Percentiles rank a stretch among this genome's conserved stretches.
Conservation (phyloP, 2,797 vertebrate genomes). For the Cygnus olor region DNA sequence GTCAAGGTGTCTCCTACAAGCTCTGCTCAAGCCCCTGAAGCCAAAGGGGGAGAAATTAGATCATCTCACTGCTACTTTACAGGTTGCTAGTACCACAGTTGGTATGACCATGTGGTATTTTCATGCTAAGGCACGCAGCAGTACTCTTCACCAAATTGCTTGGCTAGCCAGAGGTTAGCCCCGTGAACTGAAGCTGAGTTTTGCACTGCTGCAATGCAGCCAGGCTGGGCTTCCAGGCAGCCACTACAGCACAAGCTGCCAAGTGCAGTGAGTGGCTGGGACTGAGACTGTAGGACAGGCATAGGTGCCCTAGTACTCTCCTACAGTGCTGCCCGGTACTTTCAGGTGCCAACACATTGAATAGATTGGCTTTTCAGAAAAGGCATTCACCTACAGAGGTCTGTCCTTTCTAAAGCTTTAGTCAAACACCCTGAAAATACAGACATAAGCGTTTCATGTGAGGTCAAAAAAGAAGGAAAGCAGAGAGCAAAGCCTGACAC, state of each 20-base stretch:
- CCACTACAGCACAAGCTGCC: neutral
- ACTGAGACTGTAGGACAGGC: neutral
- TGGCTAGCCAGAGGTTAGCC: neutral
- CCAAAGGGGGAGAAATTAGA: neutral
- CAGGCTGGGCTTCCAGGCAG: neutral
- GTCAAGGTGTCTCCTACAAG: neutral
- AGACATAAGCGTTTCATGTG: neutral
- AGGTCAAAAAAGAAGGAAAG: neutral
- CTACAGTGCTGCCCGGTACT: rapidly evolving
- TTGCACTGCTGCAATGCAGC: neutral
- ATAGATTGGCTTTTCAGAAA: neutral
- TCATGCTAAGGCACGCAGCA: neutral
- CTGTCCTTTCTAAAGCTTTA: neutral
- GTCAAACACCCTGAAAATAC: neutral
- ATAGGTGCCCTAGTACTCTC: neutral
- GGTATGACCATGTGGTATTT: neutral
- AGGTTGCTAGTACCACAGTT: neutral
- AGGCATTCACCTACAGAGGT: rapidly evolving
- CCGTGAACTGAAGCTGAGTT: neutral
- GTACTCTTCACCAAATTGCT: neutral
- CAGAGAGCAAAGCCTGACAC: neutral
- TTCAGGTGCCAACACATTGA: rapidly evolving
- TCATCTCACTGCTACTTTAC: neutral
- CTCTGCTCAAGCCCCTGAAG: neutral
- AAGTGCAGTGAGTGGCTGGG: neutral